Conservation (phyloP, 2,888 invertebrate species). For the Microchrysa polita region DNA sequence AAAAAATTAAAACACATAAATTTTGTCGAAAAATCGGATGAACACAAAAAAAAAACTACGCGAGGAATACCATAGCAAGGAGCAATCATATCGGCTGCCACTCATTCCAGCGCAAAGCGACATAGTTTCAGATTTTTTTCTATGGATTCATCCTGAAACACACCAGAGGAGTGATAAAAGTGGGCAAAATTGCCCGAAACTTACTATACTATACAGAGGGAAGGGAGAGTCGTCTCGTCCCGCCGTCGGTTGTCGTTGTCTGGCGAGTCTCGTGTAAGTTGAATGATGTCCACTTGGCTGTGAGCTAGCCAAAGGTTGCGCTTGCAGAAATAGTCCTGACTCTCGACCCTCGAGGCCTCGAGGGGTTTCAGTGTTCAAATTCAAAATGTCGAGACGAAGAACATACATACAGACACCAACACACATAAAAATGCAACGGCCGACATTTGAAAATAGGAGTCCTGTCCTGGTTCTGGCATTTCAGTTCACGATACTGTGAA, state of each 20-base stretch:
- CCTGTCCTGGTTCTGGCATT: slow-evolving; percentile 28
- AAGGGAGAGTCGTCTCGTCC: neutral
- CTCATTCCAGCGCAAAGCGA: slow-evolving; percentile 14
- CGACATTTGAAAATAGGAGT: neutral
- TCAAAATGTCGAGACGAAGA: slow-evolving; percentile 29
- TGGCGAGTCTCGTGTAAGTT: too few relatives aligned
- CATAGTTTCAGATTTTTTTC: slow-evolving; percentile 16
- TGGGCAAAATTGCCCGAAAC: too few relatives aligned
- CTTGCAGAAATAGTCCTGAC: neutral
- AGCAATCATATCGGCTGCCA: too few relatives aligned
- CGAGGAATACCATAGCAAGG: too few relatives aligned
- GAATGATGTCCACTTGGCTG: neutral
- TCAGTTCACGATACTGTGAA: slow-evolving; percentile 14
- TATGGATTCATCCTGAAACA: neutral
- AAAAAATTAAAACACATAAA: slow-evolving; percentile 43
- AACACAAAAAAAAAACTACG: slow-evolving; percentile 10
- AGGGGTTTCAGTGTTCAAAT: too few relatives aligned
- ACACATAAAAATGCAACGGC: slow-evolving; percentile 20
- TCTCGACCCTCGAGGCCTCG: neutral
- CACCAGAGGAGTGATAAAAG: neutral
- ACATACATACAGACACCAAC: neutral
- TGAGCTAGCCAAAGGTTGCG: neutral
- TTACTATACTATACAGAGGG: too few relatives aligned
- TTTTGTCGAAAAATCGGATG: slow-evolving; percentile 20
- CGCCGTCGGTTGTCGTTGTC: too few relatives aligned